A percentile compares a stretch with the other conserved stretches of the same genome.
Evolutionary conservation across 2,888 invertebrate genomes (phyloP).

Genomic region (Buathra laborator): DNA sequence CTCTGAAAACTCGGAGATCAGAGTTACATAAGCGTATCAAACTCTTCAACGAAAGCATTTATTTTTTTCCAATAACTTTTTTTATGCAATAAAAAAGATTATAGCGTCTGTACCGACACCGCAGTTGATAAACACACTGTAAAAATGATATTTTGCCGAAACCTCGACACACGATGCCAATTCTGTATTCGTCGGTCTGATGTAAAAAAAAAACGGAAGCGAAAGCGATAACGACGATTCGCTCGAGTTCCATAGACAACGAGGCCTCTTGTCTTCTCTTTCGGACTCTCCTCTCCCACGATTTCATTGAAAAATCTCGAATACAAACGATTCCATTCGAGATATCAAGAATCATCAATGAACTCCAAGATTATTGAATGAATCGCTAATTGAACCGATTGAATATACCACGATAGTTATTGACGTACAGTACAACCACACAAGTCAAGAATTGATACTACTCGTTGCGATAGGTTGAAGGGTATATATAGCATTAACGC

Average conservation of each 20-base stretch:
- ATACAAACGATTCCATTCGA: not conserved
- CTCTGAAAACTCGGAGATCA: no score
- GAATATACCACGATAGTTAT: not conserved
- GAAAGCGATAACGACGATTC: slow-evolving; percentile 25
- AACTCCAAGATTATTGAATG: slow-evolving; percentile 20
- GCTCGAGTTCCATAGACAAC: slow-evolving; percentile 45
- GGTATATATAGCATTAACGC: not conserved
- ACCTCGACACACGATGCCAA: slow-evolving; percentile 30
- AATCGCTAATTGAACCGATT: slow-evolving; percentile 46
- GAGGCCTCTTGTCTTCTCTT: slow-evolving; percentile 39
- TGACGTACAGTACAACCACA: slow-evolving; percentile 9
- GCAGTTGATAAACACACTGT: no score
- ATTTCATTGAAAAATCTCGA: not conserved
- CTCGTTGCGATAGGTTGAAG: not conserved
- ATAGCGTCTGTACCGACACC: no score
- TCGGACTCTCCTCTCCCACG: not conserved
- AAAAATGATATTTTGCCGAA: not conserved
- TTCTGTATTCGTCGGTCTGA: not conserved
- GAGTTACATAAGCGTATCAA: no score
- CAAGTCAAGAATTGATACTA: slow-evolving; percentile 12
- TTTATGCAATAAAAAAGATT: no score
- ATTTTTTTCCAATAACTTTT: no score
- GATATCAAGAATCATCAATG: not conserved
- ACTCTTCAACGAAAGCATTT: no score
- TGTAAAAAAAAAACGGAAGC: slow-evolving; percentile 17